Conservation (phyloP, 1,140 invertebrate genomes). For the Drosophila repleta region DNA sequence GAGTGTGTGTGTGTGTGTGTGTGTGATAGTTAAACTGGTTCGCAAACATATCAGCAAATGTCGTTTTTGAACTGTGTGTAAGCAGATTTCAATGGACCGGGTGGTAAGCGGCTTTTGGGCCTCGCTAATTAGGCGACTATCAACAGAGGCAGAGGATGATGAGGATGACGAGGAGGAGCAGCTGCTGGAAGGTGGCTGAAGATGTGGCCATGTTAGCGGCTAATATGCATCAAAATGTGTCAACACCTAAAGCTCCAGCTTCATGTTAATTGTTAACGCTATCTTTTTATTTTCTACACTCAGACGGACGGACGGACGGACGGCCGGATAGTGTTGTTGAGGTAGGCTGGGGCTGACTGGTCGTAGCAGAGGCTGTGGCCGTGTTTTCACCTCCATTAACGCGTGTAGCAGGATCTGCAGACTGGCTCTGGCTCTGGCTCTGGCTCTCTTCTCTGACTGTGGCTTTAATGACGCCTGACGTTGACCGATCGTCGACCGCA, state of each 20-base stretch:
- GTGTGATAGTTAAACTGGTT: constrained; percentile 36
- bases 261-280: constrained; percentile 76
- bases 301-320: too few relatives aligned
- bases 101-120: constrained; percentile 73
- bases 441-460: constrained; percentile 20
- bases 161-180: not conserved
- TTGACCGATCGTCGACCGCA: constrained; percentile 82
- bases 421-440: constrained; percentile 35
- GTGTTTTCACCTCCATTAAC: constrained; percentile 35
- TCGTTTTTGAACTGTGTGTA: constrained; percentile 34
- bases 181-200: not conserved
- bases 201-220: constrained; percentile 39
- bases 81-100: constrained; percentile 65
- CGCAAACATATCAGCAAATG: constrained; percentile 21
- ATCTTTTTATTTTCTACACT: constrained; percentile 14
- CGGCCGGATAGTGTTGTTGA: not conserved
- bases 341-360: constrained; percentile 4
- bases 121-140: constrained; percentile 75
- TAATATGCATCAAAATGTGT: constrained; percentile 81
- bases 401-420: constrained; percentile 32
- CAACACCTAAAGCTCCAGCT: constrained; percentile 65
- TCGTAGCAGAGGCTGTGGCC: constrained; percentile 8
- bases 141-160: not conserved
- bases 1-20: constrained; percentile 20
- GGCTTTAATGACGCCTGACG: constrained; percentile 74